Evolutionary conservation across 2,113 vertebrate species (phyloP).

Genomic region (Gavialis gangeticus): DNA sequence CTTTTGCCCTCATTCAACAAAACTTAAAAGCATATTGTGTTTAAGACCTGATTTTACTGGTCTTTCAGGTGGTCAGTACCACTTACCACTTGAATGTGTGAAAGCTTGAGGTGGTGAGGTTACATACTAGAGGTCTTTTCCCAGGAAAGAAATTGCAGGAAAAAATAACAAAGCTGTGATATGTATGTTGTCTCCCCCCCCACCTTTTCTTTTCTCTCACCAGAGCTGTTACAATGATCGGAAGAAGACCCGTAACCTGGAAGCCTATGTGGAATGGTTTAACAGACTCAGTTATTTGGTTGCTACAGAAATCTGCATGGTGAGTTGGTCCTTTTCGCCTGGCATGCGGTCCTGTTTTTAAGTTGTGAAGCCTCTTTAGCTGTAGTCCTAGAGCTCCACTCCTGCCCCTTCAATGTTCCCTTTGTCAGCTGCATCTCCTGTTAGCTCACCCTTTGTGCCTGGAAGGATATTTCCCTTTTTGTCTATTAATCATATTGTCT

Average conservation of each 20-base stretch:
- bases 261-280: slow-evolving; percentile 97
- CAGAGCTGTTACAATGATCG: slow-evolving; percentile 87
- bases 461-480: neutral
- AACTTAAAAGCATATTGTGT: neutral
- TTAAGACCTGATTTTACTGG: neutral
- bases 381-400: neutral
- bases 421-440: neutral
- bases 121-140: neutral
- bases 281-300: slow-evolving; percentile 96
- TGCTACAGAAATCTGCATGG: slow-evolving; percentile 97
- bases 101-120: neutral
- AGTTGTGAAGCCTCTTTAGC: neutral
- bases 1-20: neutral
- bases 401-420: neutral
- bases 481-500: neutral
- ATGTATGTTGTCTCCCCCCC: neutral
- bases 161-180: neutral
- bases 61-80: neutral
- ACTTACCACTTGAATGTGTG: neutral
- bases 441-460: neutral
- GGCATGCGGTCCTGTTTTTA: neutral
- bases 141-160: neutral
- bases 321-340: slow-evolving; percentile 68
- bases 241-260: slow-evolving; percentile 91
- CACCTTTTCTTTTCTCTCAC: neutral